Base-by-base conservation (phyloP, 2,888 invertebrate species). In the Lasioglossum calceatum region DNA sequence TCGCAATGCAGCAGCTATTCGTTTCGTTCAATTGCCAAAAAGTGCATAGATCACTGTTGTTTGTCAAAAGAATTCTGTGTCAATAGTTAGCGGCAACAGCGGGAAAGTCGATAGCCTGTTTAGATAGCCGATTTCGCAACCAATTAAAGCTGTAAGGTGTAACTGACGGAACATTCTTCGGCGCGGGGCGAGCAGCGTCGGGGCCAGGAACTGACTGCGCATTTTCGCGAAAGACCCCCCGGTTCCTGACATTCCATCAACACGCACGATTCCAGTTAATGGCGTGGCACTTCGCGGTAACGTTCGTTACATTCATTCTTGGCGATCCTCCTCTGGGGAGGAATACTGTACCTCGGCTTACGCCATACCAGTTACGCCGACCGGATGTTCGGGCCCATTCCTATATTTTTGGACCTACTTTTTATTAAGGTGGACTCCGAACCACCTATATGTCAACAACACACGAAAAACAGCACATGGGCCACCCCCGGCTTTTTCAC, bases 261-360 rank as follows among this genome's bases (percentile, higher is more conserved):
- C 86, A 87, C 79, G 87, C 85, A 84, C 79, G 79, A 78, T 73
- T 78, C 77, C 58, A 79, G 67, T 87, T 87, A 85, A 85, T 87
- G 84, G 84, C 85, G 77, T 75, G 82, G 77, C 82, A 88, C 84
- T 82, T 82, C 77, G 78, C 73, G 84, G 81, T 82, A 88, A 76
- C 75, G 81, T 88, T 88, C 82, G 72, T 88, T 84, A 86, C 44
- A 50, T n/a, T n/a, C n/a, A n/a, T n/a, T n/a, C n/a, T n/a, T n/a
- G n/a, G n/a, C n/a, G n/a, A n/a, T n/a, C n/a, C n/a, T n/a, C n/a
- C n/a, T n/a, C n/a, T n/a, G n/a, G n/a, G n/a, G n/a, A n/a, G n/a
- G n/a, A n/a, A n/a, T n/a, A n/a, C n/a, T n/a, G n/a, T n/a, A n/a
- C n/a, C n/a, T n/a, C n/a, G n/a, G n/a, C n/a, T n/a, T n/a, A n/a